Conservation (phyloP, 2,888 invertebrate species). For the Xanthostigma xanthostigma region DNA sequence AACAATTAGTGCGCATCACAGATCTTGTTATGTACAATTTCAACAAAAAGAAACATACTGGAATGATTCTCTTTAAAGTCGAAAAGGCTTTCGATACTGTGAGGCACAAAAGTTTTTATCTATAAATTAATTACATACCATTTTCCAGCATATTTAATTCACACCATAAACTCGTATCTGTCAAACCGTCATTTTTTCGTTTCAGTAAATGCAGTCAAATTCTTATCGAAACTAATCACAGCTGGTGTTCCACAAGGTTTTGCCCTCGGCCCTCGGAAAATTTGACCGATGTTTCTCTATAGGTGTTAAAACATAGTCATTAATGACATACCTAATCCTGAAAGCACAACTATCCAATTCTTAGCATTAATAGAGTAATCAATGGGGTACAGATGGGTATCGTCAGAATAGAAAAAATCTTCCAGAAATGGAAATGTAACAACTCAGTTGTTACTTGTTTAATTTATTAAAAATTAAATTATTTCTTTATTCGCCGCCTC, state of each 20-base stretch:
- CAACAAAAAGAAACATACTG: conserved; percentile 12
- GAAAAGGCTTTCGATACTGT: conserved; percentile 19
- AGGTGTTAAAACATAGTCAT: conserved; percentile 12
- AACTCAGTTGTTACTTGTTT: no score
- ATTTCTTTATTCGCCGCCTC: no score
- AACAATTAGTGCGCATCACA: conserved; percentile 16
- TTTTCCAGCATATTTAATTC: conserved; percentile 11
- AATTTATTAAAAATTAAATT: no score
- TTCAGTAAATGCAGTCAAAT: conserved; percentile 7
- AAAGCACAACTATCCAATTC: conserved; percentile 4
- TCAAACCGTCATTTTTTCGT: conserved; percentile 12
- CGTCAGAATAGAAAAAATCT: conserved; percentile 3
- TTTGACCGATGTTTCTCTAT: no score
- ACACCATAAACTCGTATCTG: no score
- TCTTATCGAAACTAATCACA: conserved; percentile 6
- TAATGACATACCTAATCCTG: conserved; percentile 12
- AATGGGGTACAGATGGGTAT: neutral
- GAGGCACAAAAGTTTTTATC: conserved; percentile 15
- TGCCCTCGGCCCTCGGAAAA: conserved; percentile 12
- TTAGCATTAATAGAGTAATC: conserved; percentile 6
- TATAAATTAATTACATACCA: conserved; percentile 10
- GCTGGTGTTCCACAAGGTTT: conserved; percentile 17
- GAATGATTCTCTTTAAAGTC: conserved; percentile 16
- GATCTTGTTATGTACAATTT: conserved; percentile 13
- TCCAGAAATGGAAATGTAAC: conserved; percentile 8